These are phyloP conservation scores for Dusona sp. DNA, from an alignment of 2,888 invertebrate genomes.

Conservation along the genomic window DNA sequence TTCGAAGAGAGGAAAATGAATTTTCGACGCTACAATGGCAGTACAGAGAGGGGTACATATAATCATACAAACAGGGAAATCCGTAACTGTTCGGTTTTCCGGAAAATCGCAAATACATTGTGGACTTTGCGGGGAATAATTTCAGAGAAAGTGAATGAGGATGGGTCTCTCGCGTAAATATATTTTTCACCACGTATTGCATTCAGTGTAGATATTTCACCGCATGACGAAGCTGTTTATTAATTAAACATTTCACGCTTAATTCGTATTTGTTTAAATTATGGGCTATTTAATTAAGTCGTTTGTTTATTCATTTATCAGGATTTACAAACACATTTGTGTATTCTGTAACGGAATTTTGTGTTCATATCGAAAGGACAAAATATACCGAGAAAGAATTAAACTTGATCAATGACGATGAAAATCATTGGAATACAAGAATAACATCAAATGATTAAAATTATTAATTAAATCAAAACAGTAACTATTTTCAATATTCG, in stretches of 20 bases:
- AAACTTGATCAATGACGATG: not conserved
- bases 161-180: not conserved
- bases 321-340: not conserved
- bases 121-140: slow-evolving; percentile 45
- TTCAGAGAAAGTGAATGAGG: slow-evolving; percentile 42
- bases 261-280: slow-evolving; percentile 16
- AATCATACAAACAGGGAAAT: slow-evolving; percentile 55
- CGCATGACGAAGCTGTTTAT: slow-evolving; percentile 38
- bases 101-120: slow-evolving; percentile 51
- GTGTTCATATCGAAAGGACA: not conserved
- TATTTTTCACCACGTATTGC: slow-evolving; percentile 2
- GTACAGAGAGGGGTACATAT: slow-evolving; percentile 34
- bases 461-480: too few species aligned
- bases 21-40: slow-evolving; percentile 5
- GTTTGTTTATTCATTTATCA: not conserved
- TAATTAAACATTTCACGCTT: slow-evolving; percentile 40
- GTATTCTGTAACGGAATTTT: not conserved
- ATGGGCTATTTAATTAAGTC: slow-evolving; percentile 6
- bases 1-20: slow-evolving; percentile 36
- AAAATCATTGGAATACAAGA: not conserved
- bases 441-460: not conserved
- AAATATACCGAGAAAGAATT: not conserved
- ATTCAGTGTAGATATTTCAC: slow-evolving; percentile 34
- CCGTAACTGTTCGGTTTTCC: slow-evolving; percentile 51
- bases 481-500: too few species aligned